These are phyloP conservation scores for Planococcus citri DNA, from an alignment of 1,140 invertebrate species.

Conservation along the genomic window DNA sequence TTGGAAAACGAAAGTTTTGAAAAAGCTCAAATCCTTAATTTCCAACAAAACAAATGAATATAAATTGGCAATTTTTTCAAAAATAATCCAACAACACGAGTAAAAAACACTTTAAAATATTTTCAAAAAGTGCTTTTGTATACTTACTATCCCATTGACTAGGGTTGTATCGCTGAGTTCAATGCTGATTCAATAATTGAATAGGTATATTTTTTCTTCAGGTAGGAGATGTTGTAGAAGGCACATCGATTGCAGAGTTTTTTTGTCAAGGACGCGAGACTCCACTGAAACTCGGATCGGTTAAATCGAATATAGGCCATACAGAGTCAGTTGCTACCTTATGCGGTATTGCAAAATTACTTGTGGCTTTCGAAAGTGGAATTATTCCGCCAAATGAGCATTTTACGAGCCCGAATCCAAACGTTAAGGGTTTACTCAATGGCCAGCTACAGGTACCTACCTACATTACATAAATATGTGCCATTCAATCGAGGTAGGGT, in stretches of 20 bases:
- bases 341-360: slow-evolving; percentile 41
- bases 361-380: slow-evolving; percentile 43
- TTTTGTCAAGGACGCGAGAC: slow-evolving; percentile 30
- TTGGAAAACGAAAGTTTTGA: too few species aligned
- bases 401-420: slow-evolving; percentile 34
- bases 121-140: too few species aligned
- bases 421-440: slow-evolving; percentile 74
- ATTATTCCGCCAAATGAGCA: slow-evolving; percentile 53
- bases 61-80: too few species aligned
- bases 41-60: too few species aligned
- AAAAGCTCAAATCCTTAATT: too few species aligned
- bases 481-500: too few species aligned
- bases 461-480: background rate
- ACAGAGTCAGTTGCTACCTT: slow-evolving; percentile 51
- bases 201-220: too few species aligned
- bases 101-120: too few species aligned
- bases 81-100: too few species aligned
- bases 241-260: slow-evolving; percentile 25
- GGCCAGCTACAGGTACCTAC: slow-evolving; percentile 38
- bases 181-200: too few species aligned
- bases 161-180: too few species aligned
- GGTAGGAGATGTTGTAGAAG: slow-evolving; percentile 21
- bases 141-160: too few species aligned
- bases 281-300: slow-evolving; percentile 54
- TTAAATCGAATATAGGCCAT: slow-evolving; percentile 65